Base-by-base conservation (phyloP, 2,888 invertebrate genomes). In the Orthosia gothica region DNA sequence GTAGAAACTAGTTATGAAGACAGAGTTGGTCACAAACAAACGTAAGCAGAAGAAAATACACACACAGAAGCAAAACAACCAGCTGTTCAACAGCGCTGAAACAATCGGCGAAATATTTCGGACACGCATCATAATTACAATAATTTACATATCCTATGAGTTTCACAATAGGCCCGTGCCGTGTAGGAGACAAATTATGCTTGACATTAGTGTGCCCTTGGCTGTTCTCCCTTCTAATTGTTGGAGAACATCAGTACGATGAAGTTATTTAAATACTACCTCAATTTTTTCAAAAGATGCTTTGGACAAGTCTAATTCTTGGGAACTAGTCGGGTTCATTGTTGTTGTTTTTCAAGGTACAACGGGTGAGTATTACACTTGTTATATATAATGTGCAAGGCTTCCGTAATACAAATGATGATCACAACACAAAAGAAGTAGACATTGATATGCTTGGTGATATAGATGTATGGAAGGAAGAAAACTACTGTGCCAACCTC, bases 171-270 rank as follows among this genome's bases (percentile, higher is more conserved):
- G 90, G 86, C 87, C 85, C 89, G 89, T 89, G 78, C 78, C 88
- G 94, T 95, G 95, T 95, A 94, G 95, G 95, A 92, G 94, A 93
- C 88, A 90, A 91, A 92, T 92, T 93, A 93, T 93, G 87, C 89
- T 85, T 89, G 89, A 91, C 90, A 91, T 93, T 92, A 92, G 61
- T 59, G 26, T 76, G 84, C 74, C 80, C 81, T 79, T 87, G 83
- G 32, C 12, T 54, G 50, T 52, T 52, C 50, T 76, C 87, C 85
- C 87, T 85, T 85, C 87, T 82, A 84, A 84, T 82, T 84, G 85
- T 72, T 76, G 54, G 20, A 64, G 78, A 76, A 68, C 82, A 82
- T 82, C 72, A 57, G 13, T 76, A 12, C 45, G 23, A 82, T 65
- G 54, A 68, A 67, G 69, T 45, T 76, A 64, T 82, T 82, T 65